Evolutionary conservation across 1,140 invertebrate species (phyloP), one percentile per base, ranked within the genome.

Genomic region (Neodiprion lecontei): DNA sequence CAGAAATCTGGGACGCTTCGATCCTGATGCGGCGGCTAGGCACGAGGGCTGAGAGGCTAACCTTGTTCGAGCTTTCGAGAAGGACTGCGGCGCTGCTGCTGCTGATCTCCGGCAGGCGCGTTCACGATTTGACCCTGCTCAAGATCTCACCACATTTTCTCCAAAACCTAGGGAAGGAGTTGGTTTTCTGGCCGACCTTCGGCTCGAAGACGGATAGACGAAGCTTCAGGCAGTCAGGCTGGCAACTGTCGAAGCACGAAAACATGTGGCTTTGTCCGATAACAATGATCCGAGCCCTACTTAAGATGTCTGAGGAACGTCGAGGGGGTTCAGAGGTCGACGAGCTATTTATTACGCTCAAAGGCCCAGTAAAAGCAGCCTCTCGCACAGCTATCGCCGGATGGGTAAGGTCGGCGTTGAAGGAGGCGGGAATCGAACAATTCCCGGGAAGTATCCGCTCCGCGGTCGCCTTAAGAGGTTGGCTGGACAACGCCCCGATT

Each of bases 121-220:
- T 84, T 48, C 82, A 84, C 61, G 83, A 84, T 67, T 68, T 84
- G 7, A 84, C 81, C 1, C 76, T 83, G 7, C 74, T 82, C 68
- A 73, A 69, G 47, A 77, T 74, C 14, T 76, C 71, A 14, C 1
- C 47, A 65, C 49, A 79, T 14, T 70, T 72, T 72, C 72, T 79
- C 28, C 47, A 47, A 40, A 74, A 78, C n/a, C 9, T 74, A 23
- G 67, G 76, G 14, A 72, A 74, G n/a, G 71, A 74, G 50, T 65
- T 80, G 3, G 75, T 79, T n/a, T 50, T 82, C 10, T 77, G 72
- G 68, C 79, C 79, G 21, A 61, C n/a, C 10, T 82, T 80, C 21
- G 80, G 78, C 12, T 82, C 77, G 1, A 80, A 81, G 71, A 82
- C 81, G 0, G 79, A 82, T 40, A 50, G 65, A n/a, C 47, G n/a